Base-by-base conservation (phyloP, 2,888 invertebrate genomes). In the Macaria notata region DNA sequence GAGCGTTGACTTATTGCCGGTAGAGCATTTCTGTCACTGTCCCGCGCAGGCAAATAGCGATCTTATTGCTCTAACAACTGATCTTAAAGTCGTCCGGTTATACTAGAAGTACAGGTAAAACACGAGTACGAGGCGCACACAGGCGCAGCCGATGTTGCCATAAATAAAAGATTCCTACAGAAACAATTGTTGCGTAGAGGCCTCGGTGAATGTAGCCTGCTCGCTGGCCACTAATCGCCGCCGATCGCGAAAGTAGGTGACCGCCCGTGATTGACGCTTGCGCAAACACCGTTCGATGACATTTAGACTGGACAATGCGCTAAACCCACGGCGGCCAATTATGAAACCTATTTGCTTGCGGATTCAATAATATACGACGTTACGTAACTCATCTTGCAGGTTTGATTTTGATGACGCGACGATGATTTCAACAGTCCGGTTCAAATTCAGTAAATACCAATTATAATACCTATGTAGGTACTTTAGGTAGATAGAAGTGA, bases 131-230 rank as follows among this genome's bases (percentile, higher is more conserved):
- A 79, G 78, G 83, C 81, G 77, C 88, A 86, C 88, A 89, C 88
- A 83, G 67, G 64, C 78, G 72, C 74, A 79, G 64, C 69, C 80
- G 68, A 76, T 78, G 83, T 83, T 84, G 86, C 87, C 90, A 89
- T 91, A 91, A 90, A 91, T 90, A 91, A 91, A 89, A 90, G 91
- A 91, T 90, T 89, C 90, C 85, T 87, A 90, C 87, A 88, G 89
- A 91, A 91, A 89, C 91, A 90, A 91, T 91, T 88, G 90, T 89
- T 90, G 90, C 90, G 89, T 91, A 88, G 90, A 90, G 84, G 84
- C 84, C 86, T 84, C 85, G 82, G 89, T 88, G 89, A 89, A 89
- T 86, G 89, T 89, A 85, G 86, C 56, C 78, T 80, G 80, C 87
- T 89, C 84, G 58, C 76, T 79, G 79, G 88, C 89, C 89, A 90